These are phyloP conservation scores for Sylvilagus floridanus DNA, from an alignment of 2,797 vertebrate species.

Conservation along the genomic window DNA sequence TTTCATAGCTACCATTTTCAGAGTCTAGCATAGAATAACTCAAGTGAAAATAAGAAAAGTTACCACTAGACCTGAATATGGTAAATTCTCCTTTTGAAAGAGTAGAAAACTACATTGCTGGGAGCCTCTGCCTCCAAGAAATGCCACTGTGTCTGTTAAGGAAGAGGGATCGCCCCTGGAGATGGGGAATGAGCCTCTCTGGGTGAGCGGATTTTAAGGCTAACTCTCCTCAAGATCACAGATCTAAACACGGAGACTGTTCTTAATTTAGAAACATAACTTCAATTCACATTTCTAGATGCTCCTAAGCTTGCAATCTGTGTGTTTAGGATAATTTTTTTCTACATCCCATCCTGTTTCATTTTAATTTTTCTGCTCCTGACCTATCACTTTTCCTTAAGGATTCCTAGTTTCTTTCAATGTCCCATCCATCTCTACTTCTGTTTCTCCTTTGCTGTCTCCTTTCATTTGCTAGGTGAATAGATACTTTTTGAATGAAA, in stretches of 20 bases:
- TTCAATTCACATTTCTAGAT: background rate
- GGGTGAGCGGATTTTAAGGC: background rate
- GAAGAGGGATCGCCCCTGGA: background rate
- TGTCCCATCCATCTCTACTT: background rate
- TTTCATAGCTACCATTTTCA: slow-evolving; percentile 56
- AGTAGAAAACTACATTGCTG: background rate
- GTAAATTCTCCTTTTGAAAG: background rate
- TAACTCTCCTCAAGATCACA: background rate
- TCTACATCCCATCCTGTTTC: background rate
- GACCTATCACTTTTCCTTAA: slow-evolving; percentile 4
- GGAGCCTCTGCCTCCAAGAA: background rate
- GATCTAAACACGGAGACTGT: background rate
- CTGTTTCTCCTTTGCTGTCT: background rate
- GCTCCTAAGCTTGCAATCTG: background rate
- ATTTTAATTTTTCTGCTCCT: slow-evolving; percentile 33
- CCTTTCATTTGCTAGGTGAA: slow-evolving; percentile 25
- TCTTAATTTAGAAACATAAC: slow-evolving; percentile 16
- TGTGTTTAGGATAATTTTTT: background rate
- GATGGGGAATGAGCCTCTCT: background rate
- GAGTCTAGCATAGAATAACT: slow-evolving; percentile 2
- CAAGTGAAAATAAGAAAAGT: background rate
- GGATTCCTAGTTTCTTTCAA: background rate
- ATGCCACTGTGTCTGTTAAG: background rate
- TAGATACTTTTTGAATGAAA: slow-evolving; percentile 53
- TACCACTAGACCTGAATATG: background rate